Base-by-base conservation (phyloP, 2,797 vertebrate genomes). In the Zenarchopterus dispar region DNA sequence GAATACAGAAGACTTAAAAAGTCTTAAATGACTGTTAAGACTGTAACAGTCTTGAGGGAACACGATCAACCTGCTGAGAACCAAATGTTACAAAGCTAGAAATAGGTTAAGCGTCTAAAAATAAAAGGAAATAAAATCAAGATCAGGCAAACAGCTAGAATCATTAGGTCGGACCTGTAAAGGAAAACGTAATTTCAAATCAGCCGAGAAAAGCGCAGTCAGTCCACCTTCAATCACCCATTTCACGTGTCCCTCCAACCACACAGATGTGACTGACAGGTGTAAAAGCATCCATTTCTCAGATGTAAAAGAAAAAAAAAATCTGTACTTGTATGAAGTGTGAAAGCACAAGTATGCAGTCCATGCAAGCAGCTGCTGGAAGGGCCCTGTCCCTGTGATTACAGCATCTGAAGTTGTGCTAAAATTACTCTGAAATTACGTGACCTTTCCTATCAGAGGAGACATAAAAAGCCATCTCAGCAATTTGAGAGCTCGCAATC, bases 381-480 rank as follows among this genome's bases (percentile, higher is more conserved):
- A 21, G 39, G 39, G 23, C 43, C 13, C 58, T 23, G 45, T 28
- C 39, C 3, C 10, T 42, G 17, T 56, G 54, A 43, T 56, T 55
- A 55, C 36, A 11, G 21, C 53, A n/a, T 13, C 22, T 43, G 16
- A 42, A 43, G 41, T 43, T n/a, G 41, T 17, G 39, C 53, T 55
- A 24, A 24, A 41, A 23, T 55, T 5, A 22, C 36, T 39, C 49
- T 16, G 23, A 44, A 53, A 36, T 39, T 13, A 54, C n/a, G 36
- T 51, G 50, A 54, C 61, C 28, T 54, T 45, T 54, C 21, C 21
- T 42, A 31, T 44, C 39, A 42, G 18, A 52, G 39, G 23, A 52
- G 39, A 51, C 19, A 11, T 10, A 39, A 39, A 39, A 39, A 39
- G 36, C 36, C 13, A 21, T 50, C 33, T 49, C 46, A 49, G 24